Evolutionary conservation across 2,888 invertebrate species (phyloP), one percentile per base, ranked within the genome.

Genomic region (Unio pictorum): DNA sequence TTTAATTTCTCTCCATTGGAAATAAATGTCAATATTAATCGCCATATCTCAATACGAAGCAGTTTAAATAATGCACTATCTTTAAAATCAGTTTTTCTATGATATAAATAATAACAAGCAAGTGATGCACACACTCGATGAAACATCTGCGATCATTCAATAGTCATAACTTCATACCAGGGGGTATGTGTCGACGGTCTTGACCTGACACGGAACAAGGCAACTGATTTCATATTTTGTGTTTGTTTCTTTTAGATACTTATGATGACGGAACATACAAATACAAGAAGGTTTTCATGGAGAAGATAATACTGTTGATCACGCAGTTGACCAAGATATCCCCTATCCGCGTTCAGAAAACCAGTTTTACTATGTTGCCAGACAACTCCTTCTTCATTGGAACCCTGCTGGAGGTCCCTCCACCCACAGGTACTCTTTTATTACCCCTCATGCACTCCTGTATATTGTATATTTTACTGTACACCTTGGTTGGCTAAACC

Each of bases 331-430:
- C 75, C 1, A 75, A 77, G 55, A 69, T 82, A 18, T 78, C 81
- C 17, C 78, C 78, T 20, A 55, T 84, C 15, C 74, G 84, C 57
- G 72, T 85, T 34, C 79, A 83, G 64, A 71, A 70, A 4, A 67
- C 75, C 1, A 62, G 69, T 11, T 75, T 83, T 20, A 71, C 79
- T 34, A 76, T 82, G 45, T 67, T 75, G 23, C 60, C 75, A 54
- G 66, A 73, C 30, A 68, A 73, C 30, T 73, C 79, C 28, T 85
- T 78, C 69, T 78, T 83, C 59, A 72, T 79, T 6, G 85, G 73
- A 11, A 81, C 81, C 6, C 54, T 86, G 4, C 72, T 86, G 4
- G 82, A 80, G 34, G 64, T 71, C 8, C 79, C 85, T 18, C 84
- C 84, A 34, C 65, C 79, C 3, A 69, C 80, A 11, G 78, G 85